Evolutionary conservation across 1,140 invertebrate genomes (phyloP).

Genomic region (Eriosoma lanigerum): DNA sequence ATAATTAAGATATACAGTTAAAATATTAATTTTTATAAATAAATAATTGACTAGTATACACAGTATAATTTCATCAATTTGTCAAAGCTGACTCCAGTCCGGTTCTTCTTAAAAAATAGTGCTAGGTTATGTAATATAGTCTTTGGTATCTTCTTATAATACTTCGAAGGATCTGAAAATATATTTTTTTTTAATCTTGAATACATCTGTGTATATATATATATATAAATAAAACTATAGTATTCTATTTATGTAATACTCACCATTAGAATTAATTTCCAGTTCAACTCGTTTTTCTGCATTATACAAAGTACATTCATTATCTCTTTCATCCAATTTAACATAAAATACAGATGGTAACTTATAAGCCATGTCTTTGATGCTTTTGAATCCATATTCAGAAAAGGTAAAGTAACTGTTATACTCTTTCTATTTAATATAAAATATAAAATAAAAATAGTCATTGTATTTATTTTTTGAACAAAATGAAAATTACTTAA

Average conservation of each 20-base stretch:
- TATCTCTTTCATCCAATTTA: not conserved
- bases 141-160: conserved; percentile 37
- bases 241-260: not conserved
- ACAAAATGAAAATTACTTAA: no score
- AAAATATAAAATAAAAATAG: no score
- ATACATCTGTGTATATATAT: no score
- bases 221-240: no score
- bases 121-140: conserved; percentile 13
- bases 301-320: conserved; percentile 2
- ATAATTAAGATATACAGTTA: not conserved
- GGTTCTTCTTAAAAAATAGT: not conserved
- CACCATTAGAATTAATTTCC: not conserved
- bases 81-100: not conserved
- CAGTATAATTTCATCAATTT: not conserved
- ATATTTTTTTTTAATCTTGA: no score
- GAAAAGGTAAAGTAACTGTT: not conserved
- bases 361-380: conserved; percentile 33
- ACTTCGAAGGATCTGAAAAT: conserved; percentile 6
- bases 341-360: conserved; percentile 44
- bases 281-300: not conserved
- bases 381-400: conserved; percentile 43
- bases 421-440: conserved; percentile 1
- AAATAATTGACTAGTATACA: not conserved
- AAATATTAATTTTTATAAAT: not conserved
- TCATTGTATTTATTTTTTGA: no score